These are phyloP conservation scores for Drosophila birchii DNA, from an alignment of 2,888 invertebrate species.

Conservation along the genomic window DNA sequence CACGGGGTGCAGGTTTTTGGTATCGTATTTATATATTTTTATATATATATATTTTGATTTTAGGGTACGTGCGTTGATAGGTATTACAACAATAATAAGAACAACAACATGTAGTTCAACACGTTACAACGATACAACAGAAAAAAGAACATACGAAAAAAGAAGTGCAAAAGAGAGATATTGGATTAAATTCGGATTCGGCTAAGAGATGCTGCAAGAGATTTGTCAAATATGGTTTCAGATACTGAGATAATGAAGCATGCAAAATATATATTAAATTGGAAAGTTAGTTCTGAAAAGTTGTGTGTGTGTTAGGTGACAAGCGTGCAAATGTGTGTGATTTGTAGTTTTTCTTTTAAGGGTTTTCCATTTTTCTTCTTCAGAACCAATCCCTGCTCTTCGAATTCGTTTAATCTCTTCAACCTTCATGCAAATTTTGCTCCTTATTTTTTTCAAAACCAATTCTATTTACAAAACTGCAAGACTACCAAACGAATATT, in stretches of 20 bases:
- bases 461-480: slow-evolving; percentile 25
- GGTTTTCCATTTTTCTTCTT: not conserved
- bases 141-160: slow-evolving; percentile 45
- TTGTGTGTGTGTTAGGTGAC: slow-evolving; percentile 13
- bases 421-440: slow-evolving; percentile 46
- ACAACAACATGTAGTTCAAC: slow-evolving; percentile 56
- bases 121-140: slow-evolving; percentile 47
- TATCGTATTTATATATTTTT: slow-evolving; percentile 33
- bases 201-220: slow-evolving; percentile 31
- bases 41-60: slow-evolving; percentile 23
- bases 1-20: slow-evolving; percentile 25
- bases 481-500: slow-evolving; percentile 33
- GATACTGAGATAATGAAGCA: slow-evolving; percentile 35
- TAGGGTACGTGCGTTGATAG: slow-evolving; percentile 39
- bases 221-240: slow-evolving; percentile 39
- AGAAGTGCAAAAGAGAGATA: slow-evolving; percentile 53
- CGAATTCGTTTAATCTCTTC: slow-evolving; percentile 6
- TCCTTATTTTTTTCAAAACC: slow-evolving; percentile 1
- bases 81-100: slow-evolving; percentile 63
- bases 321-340: slow-evolving; percentile 42
- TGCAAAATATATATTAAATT: slow-evolving; percentile 16
- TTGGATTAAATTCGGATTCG: slow-evolving; percentile 41
- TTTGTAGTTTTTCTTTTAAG: not conserved
- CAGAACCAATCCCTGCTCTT: slow-evolving; percentile 33
- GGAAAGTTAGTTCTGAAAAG: slow-evolving; percentile 11